Evolutionary conservation across 2,888 invertebrate species (phyloP), one percentile per base, ranked within the genome.

Genomic region (Trisateles emortualis): DNA sequence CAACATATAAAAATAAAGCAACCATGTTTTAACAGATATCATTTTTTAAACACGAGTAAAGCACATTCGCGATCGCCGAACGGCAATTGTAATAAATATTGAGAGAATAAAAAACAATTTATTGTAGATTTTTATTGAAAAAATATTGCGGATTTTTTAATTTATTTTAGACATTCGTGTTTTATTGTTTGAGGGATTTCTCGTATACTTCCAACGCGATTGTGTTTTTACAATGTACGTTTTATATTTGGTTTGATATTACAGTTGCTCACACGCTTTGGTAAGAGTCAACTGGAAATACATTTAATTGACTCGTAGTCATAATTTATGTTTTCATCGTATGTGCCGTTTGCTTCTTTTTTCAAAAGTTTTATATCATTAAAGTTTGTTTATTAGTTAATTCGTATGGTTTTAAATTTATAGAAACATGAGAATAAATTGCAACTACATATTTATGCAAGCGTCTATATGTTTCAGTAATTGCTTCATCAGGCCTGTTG

Each of bases 91-190:
- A 67, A 76, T 79, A 78, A 74, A 78, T 64, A 63, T 66, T 44
- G 47, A 55, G 52, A 50, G 48, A 54, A 70, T 69, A 75, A 71
- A 74, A 59, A 65, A 51, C 56, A 52, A 59, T 69, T 72, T 62
- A 74, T 67, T 48, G 41, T 16, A 42, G 36, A 47, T 60, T 72
- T 73, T 77, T 71, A 78, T 77, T 74, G 71, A 64, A 65, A 64
- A 61, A 65, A 57, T 61, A 54, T 56, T 50, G 43, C 41, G 40
- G 36, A 38, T 13, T 55, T 50, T 51, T 32, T 32, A 49, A 61
- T 57, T 59, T 63, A 53, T 58, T 64, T 62, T 42, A 56, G 32
- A 3, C 24, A n/a, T 59, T 29, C 38, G 1, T 32, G 1, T 63
- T 62, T 68, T 65, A 59, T 51, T 44, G 35, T 11, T 54, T 38